A percentile compares a stretch with the other conserved stretches of the same genome.
phyloP scores from a whole-genome alignment of 1,140 invertebrate genomes.

The Drosophila oshimai region DNA sequence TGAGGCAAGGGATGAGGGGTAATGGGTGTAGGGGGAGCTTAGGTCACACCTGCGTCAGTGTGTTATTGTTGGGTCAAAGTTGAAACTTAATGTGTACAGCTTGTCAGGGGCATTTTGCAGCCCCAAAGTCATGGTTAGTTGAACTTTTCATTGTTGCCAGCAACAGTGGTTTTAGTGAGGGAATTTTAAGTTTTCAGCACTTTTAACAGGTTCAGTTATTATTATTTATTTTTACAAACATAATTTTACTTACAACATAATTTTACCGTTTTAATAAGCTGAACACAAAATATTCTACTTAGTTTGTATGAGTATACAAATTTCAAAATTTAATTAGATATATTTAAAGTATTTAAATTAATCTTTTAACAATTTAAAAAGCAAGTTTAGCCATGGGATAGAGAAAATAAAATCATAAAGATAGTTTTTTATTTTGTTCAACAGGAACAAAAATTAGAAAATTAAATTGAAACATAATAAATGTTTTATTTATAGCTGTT shows the following conservation, averaged over 20 bases:
- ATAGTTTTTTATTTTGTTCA: too few relatives aligned
- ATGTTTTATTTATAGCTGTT: too few relatives aligned
- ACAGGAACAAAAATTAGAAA: too few relatives aligned
- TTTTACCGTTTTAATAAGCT: too few relatives aligned
- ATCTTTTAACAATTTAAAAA: too few relatives aligned
- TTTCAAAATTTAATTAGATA: not conserved
- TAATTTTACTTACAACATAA: not conserved
- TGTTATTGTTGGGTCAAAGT: constrained; percentile 34
- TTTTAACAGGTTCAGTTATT: not conserved
- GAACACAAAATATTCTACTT: too few relatives aligned
- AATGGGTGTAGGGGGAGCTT: constrained; percentile 1
- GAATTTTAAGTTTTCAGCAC: not conserved
- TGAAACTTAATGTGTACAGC: constrained; percentile 52
- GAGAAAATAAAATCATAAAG: too few relatives aligned
- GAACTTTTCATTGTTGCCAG: constrained; percentile 14
- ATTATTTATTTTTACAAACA: not conserved
- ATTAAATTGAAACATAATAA: too few relatives aligned
- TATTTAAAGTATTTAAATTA: too few relatives aligned
- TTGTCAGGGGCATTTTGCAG: constrained; percentile 33
- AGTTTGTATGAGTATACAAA: too few relatives aligned
- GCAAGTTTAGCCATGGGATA: too few relatives aligned
- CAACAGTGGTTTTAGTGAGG: constrained; percentile 7
- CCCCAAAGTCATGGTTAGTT: constrained; percentile 29
- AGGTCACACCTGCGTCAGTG: constrained; percentile 33
- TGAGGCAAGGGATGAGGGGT: not conserved